Evolutionary conservation across 1,140 invertebrate genomes (phyloP).

Genomic region (Eriosoma lanigerum): DNA sequence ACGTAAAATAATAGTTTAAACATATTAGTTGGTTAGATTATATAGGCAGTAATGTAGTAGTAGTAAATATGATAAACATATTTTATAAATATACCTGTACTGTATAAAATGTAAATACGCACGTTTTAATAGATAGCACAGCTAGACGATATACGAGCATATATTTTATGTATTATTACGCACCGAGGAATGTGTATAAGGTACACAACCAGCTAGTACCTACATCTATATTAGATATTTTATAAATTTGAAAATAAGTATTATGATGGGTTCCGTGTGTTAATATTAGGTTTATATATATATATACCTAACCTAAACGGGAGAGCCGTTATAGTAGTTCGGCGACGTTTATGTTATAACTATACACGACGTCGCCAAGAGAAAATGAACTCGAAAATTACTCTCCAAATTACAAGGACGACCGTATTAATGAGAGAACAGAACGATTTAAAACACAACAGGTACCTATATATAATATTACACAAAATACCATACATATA

Average conservation of each 20-base stretch:
- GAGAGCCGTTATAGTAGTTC: neutral
- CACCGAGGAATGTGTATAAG: too few relatives aligned
- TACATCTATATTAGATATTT: too few relatives aligned
- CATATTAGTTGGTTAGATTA: too few relatives aligned
- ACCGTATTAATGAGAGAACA: neutral
- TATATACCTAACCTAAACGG: neutral
- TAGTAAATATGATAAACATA: too few relatives aligned
- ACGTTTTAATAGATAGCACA: too few relatives aligned
- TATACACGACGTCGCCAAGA: neutral
- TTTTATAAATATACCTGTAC: too few relatives aligned
- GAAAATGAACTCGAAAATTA: neutral
- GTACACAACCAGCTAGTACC: too few relatives aligned
- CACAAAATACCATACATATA: neutral
- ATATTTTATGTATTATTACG: too few relatives aligned
- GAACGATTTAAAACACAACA: neutral
- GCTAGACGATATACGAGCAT: too few relatives aligned
- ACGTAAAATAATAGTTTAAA: too few relatives aligned
- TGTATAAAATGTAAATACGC: too few relatives aligned
- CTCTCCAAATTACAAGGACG: neutral
- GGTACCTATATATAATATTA: neutral
- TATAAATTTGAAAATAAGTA: neutral
- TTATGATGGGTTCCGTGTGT: neutral
- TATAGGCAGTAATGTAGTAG: too few relatives aligned
- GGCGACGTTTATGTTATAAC: neutral
- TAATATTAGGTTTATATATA: neutral